Evolutionary conservation across 2,797 vertebrate genomes (phyloP).

Genomic region (Enteromius fasciolatus): DNA sequence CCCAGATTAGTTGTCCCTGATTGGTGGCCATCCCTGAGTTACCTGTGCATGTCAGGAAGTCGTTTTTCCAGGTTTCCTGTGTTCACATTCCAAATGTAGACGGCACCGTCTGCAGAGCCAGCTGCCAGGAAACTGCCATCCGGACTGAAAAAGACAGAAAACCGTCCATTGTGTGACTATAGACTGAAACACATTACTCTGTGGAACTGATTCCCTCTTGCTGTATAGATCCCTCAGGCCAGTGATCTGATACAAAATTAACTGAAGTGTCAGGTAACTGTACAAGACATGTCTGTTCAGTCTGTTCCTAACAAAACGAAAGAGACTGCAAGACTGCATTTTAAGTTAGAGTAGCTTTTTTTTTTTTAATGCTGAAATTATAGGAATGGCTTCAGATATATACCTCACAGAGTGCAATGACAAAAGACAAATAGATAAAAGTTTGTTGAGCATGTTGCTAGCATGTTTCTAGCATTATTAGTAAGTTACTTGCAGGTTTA

Average conservation of each 20-base stretch:
- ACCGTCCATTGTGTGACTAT: background rate
- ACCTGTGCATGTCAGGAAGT: conserved; percentile 83
- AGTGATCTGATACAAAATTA: conserved; percentile 10
- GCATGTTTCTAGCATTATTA: no score
- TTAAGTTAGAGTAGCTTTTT: background rate
- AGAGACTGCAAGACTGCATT: background rate
- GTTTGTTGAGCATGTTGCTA: no score
- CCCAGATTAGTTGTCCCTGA: background rate
- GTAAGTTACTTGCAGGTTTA: no score
- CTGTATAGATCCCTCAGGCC: background rate
- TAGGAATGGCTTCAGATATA: background rate
- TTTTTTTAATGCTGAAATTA: background rate
- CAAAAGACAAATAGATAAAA: no score
- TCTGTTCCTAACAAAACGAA: background rate
- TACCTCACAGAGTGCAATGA: background rate
- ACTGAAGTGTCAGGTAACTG: background rate
- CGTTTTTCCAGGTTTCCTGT: conserved; percentile 79
- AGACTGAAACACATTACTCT: conserved; percentile 9
- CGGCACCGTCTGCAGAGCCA: conserved; percentile 82
- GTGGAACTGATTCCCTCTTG: background rate
- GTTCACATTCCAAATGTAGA: conserved; percentile 85
- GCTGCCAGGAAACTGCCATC: conserved; percentile 80
- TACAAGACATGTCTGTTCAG: background rate
- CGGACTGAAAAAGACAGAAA: conserved; percentile 72
- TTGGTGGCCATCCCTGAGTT: conserved; percentile 30